Base-by-base conservation (phyloP, 23 tunicate genomes). In the Halocynthia roretzi region DNA sequence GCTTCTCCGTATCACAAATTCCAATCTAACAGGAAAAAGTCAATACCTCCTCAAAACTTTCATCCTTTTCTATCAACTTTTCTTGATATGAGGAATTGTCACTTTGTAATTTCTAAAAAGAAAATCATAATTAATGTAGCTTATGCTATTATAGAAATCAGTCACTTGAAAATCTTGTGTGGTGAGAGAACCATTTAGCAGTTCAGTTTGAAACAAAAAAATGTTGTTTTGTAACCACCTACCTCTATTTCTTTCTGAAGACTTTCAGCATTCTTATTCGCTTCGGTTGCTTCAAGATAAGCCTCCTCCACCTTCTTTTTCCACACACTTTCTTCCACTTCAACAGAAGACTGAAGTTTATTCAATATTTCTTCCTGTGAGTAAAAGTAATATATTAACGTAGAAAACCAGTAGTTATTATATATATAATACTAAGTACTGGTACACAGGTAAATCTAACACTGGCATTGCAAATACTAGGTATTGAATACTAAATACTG, bases 321-420 rank as follows among this genome's bases (percentile, higher is more conserved):
- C 75, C 75, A 80, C 12, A 67, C 71, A 18, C 72, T 65, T 50
- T 85, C 90, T 54, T 73, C 84, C 54, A 71, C 68, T 53, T 85
- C 90, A 5, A 81, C 90, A 6, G 80, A 40, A 5, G 40, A 8
- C 60, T 85, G 90, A 21, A 85, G 81, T 18, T 80, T 52, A 70
- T 51, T 18, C 20, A 85, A 60, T 54, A 85, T 63, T 54, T 68
- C 81, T 68, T 85, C 90, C 90, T 85, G 65, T 0, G 23, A 77
- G 78, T 44, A 44, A 18, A 44, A 71, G 14, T 5, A 20, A 20
- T 31, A 31, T 31, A 31, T 31, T 31, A 31, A 31, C 44, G 44
- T 31, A 31, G 44, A n/a, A n/a, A n/a, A n/a, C n/a, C n/a, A n/a
- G n/a, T n/a, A n/a, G n/a, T n/a, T n/a, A n/a, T n/a, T n/a, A n/a